Conservation (phyloP, 2,113 vertebrate species). For the Potamarius usumacintae region DNA sequence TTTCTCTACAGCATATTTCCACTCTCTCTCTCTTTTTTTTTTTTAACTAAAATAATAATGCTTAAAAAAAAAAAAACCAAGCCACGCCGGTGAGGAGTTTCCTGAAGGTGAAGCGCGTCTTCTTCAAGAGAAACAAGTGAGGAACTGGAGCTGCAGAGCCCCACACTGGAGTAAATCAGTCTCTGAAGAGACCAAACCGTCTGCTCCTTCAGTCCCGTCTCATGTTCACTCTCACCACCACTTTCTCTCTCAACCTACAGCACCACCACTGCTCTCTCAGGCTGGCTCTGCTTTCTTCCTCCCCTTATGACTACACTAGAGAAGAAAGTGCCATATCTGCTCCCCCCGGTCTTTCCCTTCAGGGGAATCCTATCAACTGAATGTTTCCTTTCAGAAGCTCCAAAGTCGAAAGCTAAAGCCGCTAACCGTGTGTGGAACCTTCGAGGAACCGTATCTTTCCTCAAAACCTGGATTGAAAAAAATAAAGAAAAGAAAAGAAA, state of each 20-base stretch:
- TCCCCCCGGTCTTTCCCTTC: background rate
- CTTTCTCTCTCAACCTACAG: background rate
- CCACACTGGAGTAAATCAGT: conserved; percentile 10
- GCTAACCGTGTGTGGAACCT: background rate
- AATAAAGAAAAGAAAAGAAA: no score
- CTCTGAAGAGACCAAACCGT: conserved; percentile 6
- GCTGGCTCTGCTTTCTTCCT: background rate
- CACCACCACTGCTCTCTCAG: background rate
- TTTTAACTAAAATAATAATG: no score
- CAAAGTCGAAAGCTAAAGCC: background rate
- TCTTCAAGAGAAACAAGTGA: background rate
- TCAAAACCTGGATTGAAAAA: background rate
- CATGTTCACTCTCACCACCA: background rate
- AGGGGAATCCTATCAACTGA: background rate
- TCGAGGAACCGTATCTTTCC: background rate
- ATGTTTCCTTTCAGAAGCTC: background rate
- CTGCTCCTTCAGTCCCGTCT: conserved; percentile 13
- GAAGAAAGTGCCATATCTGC: background rate
- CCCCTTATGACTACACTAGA: background rate
- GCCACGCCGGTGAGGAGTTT: no score
- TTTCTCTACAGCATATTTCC: background rate
- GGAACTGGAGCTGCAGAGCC: conserved; percentile 4
- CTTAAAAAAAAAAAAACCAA: background rate
- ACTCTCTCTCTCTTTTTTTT: no score
- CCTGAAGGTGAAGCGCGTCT: background rate